These are phyloP conservation scores for Siniperca obscura DNA, from an alignment of 2,797 vertebrate species.

Conservation along the genomic window DNA sequence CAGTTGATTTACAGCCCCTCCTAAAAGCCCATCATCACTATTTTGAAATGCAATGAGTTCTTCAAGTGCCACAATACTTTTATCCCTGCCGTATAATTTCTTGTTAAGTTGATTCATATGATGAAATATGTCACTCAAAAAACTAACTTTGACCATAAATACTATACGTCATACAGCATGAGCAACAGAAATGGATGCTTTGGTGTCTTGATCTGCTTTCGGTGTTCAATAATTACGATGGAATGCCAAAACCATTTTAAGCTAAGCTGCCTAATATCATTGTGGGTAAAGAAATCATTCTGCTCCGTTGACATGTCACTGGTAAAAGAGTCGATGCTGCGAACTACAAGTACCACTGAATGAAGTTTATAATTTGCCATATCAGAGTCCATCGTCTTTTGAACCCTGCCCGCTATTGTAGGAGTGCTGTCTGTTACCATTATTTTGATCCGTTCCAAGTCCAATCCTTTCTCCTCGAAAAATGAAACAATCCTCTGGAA, in stretches of 20 bases:
- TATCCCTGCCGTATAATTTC: constrained; percentile 12
- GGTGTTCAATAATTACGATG: constrained; percentile 13
- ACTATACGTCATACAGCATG: constrained; percentile 5
- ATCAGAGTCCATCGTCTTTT: constrained; percentile 29
- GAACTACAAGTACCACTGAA: constrained; percentile 24
- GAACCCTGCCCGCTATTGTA: constrained; percentile 14
- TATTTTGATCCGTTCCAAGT: constrained; percentile 13
- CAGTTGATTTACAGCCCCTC: constrained; percentile 34
- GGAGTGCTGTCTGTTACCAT: neutral
- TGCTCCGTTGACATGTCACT: constrained; percentile 36
- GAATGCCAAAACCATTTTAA: constrained; percentile 25
- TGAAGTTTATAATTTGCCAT: constrained; percentile 32
- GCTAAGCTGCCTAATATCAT: constrained; percentile 28
- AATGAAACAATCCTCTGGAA: constrained; percentile 17
- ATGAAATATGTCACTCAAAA: constrained; percentile 32
- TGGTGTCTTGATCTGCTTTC: constrained; percentile 23
- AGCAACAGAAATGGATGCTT: constrained; percentile 5
- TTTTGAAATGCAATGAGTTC: constrained; percentile 37
- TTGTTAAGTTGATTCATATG: constrained; percentile 32
- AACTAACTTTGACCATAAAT: constrained; percentile 13
- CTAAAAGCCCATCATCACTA: constrained; percentile 33
- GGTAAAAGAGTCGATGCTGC: constrained; percentile 7
- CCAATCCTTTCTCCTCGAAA: constrained; percentile 20
- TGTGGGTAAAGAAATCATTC: constrained; percentile 26
- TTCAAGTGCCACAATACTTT: constrained; percentile 11